Conservation (phyloP, 2,797 vertebrate genomes). For the Lithobates sylvaticus region DNA sequence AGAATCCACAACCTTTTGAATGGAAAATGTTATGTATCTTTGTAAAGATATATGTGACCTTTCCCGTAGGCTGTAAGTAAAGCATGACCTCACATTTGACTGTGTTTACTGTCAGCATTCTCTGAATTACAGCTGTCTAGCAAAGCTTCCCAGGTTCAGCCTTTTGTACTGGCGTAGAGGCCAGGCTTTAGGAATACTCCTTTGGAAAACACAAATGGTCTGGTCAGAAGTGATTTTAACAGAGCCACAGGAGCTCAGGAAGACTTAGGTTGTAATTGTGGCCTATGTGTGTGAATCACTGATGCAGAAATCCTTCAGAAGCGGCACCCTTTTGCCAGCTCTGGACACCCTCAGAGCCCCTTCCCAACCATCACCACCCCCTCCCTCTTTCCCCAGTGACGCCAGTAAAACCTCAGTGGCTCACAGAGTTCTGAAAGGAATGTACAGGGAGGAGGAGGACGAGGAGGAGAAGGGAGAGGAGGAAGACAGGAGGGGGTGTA, state of each 20-base stretch:
- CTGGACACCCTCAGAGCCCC: slow-evolving; percentile 26
- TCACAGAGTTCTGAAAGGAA: slow-evolving; percentile 53
- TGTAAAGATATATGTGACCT: background rate
- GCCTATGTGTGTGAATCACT: slow-evolving; percentile 7
- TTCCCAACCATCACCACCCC: slow-evolving; percentile 35
- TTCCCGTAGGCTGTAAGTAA: background rate
- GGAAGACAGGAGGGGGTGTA: background rate
- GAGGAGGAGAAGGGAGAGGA: background rate
- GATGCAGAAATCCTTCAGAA: slow-evolving; percentile 8
- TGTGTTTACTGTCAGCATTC: background rate
- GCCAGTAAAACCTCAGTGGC: slow-evolving; percentile 53
- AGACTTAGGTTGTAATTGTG: background rate
- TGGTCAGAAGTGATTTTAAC: background rate
- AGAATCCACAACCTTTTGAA: background rate
- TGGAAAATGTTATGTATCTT: background rate
- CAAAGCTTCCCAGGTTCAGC: background rate
- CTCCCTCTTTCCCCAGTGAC: slow-evolving; percentile 31
- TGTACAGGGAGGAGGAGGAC: slow-evolving; percentile 50
- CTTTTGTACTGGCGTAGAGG: background rate
- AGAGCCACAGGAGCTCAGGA: background rate
- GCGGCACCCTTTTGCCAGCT: slow-evolving; percentile 12
- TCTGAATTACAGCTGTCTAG: slow-evolving; percentile 6
- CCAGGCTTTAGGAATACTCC: background rate
- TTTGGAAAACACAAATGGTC: background rate
- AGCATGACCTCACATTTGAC: slow-evolving; percentile 11